phyloP scores from a whole-genome alignment of 37 sponge, comb jelly and placozoan species.

The Spongilla lacustris region DNA sequence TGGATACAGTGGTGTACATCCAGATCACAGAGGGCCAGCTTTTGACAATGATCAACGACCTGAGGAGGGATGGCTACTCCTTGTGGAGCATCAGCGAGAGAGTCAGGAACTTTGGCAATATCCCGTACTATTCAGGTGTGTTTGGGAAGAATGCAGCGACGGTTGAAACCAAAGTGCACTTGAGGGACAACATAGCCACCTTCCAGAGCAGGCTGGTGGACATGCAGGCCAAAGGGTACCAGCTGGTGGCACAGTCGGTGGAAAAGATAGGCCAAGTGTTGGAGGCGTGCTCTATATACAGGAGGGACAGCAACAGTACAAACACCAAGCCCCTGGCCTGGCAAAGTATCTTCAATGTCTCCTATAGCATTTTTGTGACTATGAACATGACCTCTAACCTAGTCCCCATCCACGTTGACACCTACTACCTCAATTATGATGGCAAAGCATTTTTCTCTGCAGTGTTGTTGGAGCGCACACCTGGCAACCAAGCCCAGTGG shows the following conservation, averaged over 20 bases:
- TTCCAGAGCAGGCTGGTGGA: not conserved
- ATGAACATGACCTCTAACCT: not conserved
- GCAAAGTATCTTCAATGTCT: conserved; percentile 18
- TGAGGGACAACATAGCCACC: conserved; percentile 2
- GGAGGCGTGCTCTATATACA: conserved; percentile 29
- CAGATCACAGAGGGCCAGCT: conserved; percentile 22
- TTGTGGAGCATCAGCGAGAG: conserved; percentile 15
- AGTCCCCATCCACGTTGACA: conserved; percentile 22
- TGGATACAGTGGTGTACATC: conserved; percentile 14
- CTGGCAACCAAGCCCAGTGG: conserved; percentile 10
- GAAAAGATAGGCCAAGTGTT: not conserved
- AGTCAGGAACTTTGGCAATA: conserved; percentile 3
- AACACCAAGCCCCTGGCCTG: not conserved
- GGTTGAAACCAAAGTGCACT: conserved; percentile 31
- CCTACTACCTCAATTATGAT: not conserved
- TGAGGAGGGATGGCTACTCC: conserved; percentile 16
- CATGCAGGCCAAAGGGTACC: not conserved
- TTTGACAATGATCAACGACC: conserved; percentile 9
- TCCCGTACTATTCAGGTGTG: conserved; percentile 22
- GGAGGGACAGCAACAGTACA: conserved; percentile 44
- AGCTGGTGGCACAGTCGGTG: conserved; percentile 49
- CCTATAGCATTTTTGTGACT: conserved; percentile 2
- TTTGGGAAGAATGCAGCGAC: not conserved
- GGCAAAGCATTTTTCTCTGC: conserved; percentile 12
- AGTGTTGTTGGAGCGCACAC: not conserved